Conservation (phyloP, 2,113 vertebrate genomes). For the Porphyrio hochstetteri region DNA sequence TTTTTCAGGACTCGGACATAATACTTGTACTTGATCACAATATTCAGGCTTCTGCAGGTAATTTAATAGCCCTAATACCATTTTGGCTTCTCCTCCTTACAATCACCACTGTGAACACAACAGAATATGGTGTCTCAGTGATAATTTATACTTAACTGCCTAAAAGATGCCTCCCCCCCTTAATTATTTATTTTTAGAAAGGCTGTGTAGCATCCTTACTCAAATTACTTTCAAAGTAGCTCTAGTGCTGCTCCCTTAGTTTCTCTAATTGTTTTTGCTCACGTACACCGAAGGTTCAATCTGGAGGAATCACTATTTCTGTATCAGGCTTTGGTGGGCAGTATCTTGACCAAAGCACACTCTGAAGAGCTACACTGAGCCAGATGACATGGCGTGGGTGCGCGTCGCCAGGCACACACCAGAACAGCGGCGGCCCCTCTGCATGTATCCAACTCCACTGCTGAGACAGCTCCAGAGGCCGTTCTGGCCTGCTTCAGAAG, state of each 20-base stretch:
- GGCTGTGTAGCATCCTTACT: background rate
- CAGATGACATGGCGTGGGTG: fast-evolving
- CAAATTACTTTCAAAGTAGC: background rate
- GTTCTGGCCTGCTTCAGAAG: background rate
- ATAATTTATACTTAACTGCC: background rate
- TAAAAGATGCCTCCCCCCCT: background rate
- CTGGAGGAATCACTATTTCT: background rate
- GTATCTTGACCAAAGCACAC: background rate
- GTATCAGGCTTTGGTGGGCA: background rate
- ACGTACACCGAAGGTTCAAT: background rate
- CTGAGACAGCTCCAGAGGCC: background rate
- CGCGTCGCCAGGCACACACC: fast-evolving
- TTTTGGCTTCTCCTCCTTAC: background rate
- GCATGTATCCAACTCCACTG: background rate
- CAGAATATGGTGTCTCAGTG: background rate
- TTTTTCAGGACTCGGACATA: background rate
- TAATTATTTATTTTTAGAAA: background rate
- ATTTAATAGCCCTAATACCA: background rate
- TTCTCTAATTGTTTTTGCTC: background rate
- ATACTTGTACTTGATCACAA: background rate
- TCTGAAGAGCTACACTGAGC: background rate
- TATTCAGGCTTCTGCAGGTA: background rate
- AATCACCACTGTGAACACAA: background rate
- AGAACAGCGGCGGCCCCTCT: fast-evolving
- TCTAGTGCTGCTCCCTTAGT: background rate